Conservation (phyloP, 1,140 invertebrate genomes). For the Drosophila kohkoa region DNA sequence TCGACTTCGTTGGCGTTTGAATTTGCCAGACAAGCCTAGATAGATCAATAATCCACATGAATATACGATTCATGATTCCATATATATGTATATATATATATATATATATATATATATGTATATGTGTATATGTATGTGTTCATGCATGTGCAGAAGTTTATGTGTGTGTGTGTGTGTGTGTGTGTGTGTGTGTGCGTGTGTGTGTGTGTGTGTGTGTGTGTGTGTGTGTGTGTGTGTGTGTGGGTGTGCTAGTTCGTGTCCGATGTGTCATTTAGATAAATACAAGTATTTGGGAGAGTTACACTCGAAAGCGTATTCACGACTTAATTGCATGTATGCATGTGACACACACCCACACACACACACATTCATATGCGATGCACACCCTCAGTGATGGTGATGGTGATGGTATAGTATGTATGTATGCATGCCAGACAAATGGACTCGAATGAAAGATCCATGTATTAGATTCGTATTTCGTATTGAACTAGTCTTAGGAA, state of each 20-base stretch:
- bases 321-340: neutral
- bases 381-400: constrained; percentile 9
- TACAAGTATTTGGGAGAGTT: neutral
- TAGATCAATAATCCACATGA: constrained; percentile 8
- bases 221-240: neutral
- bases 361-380: neutral
- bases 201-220: neutral
- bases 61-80: neutral
- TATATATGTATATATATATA: neutral
- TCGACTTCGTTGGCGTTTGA: constrained; percentile 8
- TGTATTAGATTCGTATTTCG: constrained; percentile 5
- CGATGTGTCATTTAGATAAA: too few species aligned
- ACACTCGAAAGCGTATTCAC: neutral
- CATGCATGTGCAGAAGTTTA: too few species aligned
- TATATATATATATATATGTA: constrained; percentile 6
- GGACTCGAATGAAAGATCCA: too few species aligned
- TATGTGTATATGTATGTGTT: constrained; percentile 1
- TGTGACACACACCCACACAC: neutral
- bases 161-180: constrained; percentile 8
- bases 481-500: constrained; percentile 1
- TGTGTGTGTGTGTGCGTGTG: constrained; percentile 1
- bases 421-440: constrained; percentile 2
- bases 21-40: constrained; percentile 13
- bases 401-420: neutral
- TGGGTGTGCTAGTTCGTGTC: too few species aligned